Evolutionary conservation across 35 echinoderm and acorn worm genomes (phyloP), one percentile per base, ranked within the genome.

Genomic region (Anneissia japonica): DNA sequence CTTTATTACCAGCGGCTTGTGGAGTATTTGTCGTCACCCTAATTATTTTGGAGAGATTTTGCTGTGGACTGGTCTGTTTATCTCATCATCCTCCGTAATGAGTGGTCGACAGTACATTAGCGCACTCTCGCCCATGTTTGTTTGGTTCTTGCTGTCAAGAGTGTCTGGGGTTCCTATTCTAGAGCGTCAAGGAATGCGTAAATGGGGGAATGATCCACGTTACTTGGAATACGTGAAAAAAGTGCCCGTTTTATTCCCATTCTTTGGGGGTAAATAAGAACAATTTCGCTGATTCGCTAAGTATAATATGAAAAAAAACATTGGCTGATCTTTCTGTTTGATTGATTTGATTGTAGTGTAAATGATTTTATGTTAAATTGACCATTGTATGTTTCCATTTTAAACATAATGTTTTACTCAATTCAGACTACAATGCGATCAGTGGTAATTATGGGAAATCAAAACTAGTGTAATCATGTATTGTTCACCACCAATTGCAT

Each of bases 21-120:
- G 95, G 95, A 91, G 95, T 64, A 80, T 98, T 39, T 94, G 91
- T 73, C 92, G 95, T 36, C 95, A 98, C 74, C 95, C 95, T 1
- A 98, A 98, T 87, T 98, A 98, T 79, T 74, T 94, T 30, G 95
- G 95, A 30, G 95, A 97, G 76, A 98, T 98, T 32, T 38, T 98
- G 17, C 72, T 93, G 3, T 94, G 95, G 95, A 36, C 79, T 30
- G 95, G 91, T 34, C 88, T 98, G 74, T 98, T 89, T 82, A 28
- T 98, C 23, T 93, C 91, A 0, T 88, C 92, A 13, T 93, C 95
- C 3, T 91, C 95, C 31, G 86, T 92, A 46, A 87, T 98, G 64
- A 86, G 92, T 0, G 91, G 91, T 13, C 89, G 87, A 75, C 91
- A 94, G 77, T 83, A 93, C 39, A 28, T 91, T 34, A 89, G 88